Evolutionary conservation across 1,140 invertebrate genomes (phyloP).

Genomic region (Bombus affinis): DNA sequence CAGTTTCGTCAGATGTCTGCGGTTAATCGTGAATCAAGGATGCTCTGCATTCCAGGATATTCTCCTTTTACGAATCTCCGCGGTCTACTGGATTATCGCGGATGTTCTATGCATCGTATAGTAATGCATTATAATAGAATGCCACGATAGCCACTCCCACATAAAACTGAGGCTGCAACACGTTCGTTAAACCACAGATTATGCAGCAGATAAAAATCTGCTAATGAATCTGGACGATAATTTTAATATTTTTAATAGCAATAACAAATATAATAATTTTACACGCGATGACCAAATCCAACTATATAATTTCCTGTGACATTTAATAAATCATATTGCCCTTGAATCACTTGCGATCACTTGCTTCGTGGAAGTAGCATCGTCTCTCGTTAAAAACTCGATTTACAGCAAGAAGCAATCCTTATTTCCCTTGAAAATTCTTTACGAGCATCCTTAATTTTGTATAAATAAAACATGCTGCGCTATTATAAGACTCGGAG

Average conservation of each 20-base stretch:
- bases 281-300: not conserved
- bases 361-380: not conserved
- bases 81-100: not conserved
- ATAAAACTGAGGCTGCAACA: too few relatives aligned
- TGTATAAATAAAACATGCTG: not conserved
- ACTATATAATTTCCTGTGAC: not conserved
- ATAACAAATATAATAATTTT: not conserved
- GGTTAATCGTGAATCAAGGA: conserved; percentile 31
- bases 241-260: not conserved
- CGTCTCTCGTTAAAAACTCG: not conserved
- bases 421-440: conserved; percentile 4
- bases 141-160: not conserved
- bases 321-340: not conserved
- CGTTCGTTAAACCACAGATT: not conserved
- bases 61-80: conserved; percentile 8
- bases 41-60: conserved; percentile 23
- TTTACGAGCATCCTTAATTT: not conserved
- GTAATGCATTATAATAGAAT: not conserved
- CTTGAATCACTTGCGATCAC: not conserved
- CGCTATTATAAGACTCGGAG: not conserved
- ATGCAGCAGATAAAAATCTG: not conserved
- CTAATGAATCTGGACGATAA: not conserved
- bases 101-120: not conserved
- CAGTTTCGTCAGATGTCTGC: conserved; percentile 29
- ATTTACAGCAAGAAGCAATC: not conserved